Base-by-base conservation (phyloP, 1,140 invertebrate species). In the Drosophila funebris region DNA sequence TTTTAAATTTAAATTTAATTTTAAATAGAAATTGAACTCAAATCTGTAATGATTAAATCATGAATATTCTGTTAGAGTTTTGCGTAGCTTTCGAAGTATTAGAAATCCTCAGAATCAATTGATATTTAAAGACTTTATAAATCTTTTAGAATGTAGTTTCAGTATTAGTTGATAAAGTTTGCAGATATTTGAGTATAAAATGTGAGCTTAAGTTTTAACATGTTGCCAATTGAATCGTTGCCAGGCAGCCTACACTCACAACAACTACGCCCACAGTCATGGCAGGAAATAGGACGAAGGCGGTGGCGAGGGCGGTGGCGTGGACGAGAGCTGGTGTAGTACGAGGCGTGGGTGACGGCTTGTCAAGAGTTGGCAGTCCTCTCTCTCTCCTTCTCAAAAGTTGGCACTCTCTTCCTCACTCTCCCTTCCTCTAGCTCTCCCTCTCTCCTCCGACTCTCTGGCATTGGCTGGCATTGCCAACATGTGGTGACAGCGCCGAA, bases 401-500 rank as follows among this genome's bases (percentile, higher is more conserved):
- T n/a, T n/a, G n/a, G n/a, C n/a, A n/a, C n/a, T n/a, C n/a, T n/a
- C n/a, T n/a, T n/a, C n/a, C n/a, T n/a, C n/a, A n/a, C 24, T 29
- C 46, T 6, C 46, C 14, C n/a, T 24, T 3, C 6, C 4, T 13
- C 44, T 13, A 11, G 3, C 24, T 2, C n/a, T 29, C 14, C 5
- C 13, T 48, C 46, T 14, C 24, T 33, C 16, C 29, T 33, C 48
- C n/a, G n/a, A n/a, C 24, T 22, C 39, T 20, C 39, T 70, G 58
- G 18, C 29, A 22, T 4, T 22, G 16, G 1, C 46, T 52, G 66
- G 24, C 44, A 33, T 18, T 39, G 60, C 53, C 69, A 58, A 67
- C 69, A 66, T 88, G 83, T 88, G 82, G 82, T 83, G 83, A 87
- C 83, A 87, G 62, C 78, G 68, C 54, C 67, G 82, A 87, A 87